Evolutionary conservation across 2,797 vertebrate species (phyloP), one percentile per base, ranked within the genome.

Genomic region (Percopsis omiscomaycus): DNA sequence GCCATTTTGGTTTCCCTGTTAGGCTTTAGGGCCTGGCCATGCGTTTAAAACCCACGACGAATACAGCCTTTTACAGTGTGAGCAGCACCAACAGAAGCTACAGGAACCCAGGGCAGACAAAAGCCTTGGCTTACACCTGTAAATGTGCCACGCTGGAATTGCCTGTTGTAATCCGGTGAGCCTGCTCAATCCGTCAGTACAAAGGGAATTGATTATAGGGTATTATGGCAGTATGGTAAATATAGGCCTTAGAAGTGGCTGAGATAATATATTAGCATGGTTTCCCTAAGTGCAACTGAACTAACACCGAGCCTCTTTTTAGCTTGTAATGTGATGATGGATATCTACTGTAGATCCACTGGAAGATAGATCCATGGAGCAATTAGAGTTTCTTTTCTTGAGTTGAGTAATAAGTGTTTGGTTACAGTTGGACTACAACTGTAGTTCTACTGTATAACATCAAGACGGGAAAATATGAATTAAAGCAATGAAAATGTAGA

Each of bases 291-390:
- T 76, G 80, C 84, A 69, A 69, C 83, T 86, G 83, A 75, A 59
- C 79, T 71, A 84, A 84, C 85, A 83, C 67, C 78, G 79, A 85
- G 75, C 78, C 77, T 77, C 71, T 50, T 66, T 84, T 83, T 77
- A 81, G 82, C 86, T 86, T 84, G 83, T 87, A 89, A 89, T 87
- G 89, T 86, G 83, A 87, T 64, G 67, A 69, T 58, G 75, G 79
- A 79, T 84, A 72, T 78, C 22, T 22, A 22, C 22, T 22, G 64
- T n/a, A 79, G 83, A 84, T 89, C 78, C 84, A 64, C 82, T 28
- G 27, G 55, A 22, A 27, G 62, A 55, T 65, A 67, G 78, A 66
- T 64, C 72, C 8, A 10, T 30, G 14, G 16, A 55, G 64, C 64
- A 47, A 74, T 85, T 74, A 72, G 4, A 29, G 48, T 58, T 81